These are phyloP conservation scores for Indri indri DNA, from an alignment of 2,113 vertebrate species.

Conservation along the genomic window DNA sequence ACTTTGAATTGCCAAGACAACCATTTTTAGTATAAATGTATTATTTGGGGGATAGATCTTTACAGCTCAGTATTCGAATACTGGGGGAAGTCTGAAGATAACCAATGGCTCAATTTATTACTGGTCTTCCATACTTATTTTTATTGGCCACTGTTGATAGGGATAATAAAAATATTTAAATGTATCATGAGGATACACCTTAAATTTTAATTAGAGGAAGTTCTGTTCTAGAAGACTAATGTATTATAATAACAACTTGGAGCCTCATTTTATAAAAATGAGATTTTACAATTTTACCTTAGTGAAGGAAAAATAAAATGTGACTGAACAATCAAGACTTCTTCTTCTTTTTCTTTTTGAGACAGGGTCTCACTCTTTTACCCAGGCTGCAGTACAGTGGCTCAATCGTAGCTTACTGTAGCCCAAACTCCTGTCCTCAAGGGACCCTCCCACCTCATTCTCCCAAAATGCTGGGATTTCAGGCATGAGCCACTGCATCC, in stretches of 20 bases:
- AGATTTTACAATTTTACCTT: slow-evolving; percentile 10
- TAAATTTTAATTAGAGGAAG: slow-evolving; percentile 11
- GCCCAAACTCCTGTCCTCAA: too few species aligned
- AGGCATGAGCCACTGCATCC: too few species aligned
- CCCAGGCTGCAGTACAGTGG: too few species aligned
- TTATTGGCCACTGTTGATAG: background rate
- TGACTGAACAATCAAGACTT: background rate
- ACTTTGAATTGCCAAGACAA: background rate
- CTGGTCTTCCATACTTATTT: background rate
- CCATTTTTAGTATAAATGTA: background rate
- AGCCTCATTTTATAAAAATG: background rate
- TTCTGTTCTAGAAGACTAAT: background rate
- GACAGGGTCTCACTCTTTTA: too few species aligned
- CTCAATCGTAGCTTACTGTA: too few species aligned
- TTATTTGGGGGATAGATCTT: background rate
- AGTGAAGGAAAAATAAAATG: background rate
- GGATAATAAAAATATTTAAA: slow-evolving; percentile 29
- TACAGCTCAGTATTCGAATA: background rate
- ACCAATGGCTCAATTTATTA: background rate
- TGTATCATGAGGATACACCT: background rate
- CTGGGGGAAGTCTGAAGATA: background rate
- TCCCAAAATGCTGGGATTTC: too few species aligned
- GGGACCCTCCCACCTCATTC: too few species aligned
- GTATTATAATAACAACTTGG: background rate
- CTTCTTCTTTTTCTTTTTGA: background rate